Evolutionary conservation across 2,797 vertebrate species (phyloP).

Genomic region (Lagorchestes hirsutus): DNA sequence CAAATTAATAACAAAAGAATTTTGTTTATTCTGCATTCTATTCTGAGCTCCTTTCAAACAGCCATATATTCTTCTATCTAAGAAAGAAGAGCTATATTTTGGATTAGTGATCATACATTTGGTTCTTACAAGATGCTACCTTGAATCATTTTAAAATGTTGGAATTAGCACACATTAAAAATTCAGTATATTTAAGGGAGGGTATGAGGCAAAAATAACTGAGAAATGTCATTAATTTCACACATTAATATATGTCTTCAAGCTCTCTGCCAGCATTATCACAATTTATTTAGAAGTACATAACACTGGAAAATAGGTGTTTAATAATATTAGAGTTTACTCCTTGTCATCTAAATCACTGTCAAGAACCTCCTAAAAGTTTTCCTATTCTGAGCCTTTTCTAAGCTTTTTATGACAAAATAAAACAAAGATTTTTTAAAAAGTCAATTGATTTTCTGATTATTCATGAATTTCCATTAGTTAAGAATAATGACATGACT

Average conservation of each 20-base stretch:
- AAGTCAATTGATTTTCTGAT: constrained; percentile 8
- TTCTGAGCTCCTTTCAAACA: not conserved
- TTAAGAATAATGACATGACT: not conserved
- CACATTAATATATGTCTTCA: not conserved
- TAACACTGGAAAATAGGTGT: not conserved
- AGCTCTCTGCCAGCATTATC: not conserved
- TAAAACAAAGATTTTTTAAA: not conserved
- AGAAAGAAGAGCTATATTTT: not conserved
- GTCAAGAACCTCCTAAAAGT: not conserved
- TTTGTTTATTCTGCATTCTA: not conserved
- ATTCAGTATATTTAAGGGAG: not conserved
- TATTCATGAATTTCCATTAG: constrained; percentile 31
- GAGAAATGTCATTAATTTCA: not conserved
- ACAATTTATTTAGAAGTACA: not conserved
- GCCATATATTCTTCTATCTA: not conserved
- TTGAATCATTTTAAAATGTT: not conserved
- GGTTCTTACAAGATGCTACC: not conserved
- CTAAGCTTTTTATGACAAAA: not conserved
- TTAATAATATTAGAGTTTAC: not conserved
- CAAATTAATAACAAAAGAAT: not conserved
- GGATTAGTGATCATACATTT: not conserved
- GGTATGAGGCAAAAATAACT: not conserved
- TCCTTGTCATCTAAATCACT: not conserved
- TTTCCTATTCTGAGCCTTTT: not conserved
- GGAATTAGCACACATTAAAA: not conserved